Evolutionary conservation across 2,113 vertebrate genomes (phyloP).

Genomic region (Podocnemis expansa): DNA sequence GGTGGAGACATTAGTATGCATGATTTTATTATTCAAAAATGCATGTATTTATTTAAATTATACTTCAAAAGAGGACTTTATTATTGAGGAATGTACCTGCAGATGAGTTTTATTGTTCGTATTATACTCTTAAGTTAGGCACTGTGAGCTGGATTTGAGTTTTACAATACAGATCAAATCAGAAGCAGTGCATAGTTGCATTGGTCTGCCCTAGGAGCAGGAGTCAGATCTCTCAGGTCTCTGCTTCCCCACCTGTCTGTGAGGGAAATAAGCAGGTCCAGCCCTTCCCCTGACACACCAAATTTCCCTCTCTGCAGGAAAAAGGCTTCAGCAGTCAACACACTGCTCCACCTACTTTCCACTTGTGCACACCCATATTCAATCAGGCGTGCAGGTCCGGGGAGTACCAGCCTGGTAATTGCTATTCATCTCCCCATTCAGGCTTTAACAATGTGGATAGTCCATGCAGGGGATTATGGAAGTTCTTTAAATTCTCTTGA

Average conservation of each 20-base stretch:
- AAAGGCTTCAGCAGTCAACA: neutral
- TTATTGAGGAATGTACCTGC: neutral
- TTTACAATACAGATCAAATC: neutral
- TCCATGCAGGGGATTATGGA: neutral
- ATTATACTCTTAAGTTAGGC: neutral
- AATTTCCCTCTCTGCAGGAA: neutral
- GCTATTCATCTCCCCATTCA: neutral
- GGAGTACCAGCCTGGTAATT: neutral
- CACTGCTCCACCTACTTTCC: neutral
- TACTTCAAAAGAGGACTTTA: neutral
- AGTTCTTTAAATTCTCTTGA: neutral
- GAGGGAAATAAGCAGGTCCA: neutral
- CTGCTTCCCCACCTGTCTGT: neutral
- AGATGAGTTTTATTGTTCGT: neutral
- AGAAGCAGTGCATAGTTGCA: neutral
- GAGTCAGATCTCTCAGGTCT: neutral
- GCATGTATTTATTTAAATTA: neutral
- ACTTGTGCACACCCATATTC: neutral
- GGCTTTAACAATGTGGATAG: neutral
- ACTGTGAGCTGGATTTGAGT: neutral
- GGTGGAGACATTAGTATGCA: neutral
- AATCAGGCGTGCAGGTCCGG: no score
- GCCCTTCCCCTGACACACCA: neutral
- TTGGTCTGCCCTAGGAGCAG: neutral
- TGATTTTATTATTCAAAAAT: neutral